Evolutionary conservation across 23 tunicate species (phyloP).

Genomic region (Botrylloides violaceus): DNA sequence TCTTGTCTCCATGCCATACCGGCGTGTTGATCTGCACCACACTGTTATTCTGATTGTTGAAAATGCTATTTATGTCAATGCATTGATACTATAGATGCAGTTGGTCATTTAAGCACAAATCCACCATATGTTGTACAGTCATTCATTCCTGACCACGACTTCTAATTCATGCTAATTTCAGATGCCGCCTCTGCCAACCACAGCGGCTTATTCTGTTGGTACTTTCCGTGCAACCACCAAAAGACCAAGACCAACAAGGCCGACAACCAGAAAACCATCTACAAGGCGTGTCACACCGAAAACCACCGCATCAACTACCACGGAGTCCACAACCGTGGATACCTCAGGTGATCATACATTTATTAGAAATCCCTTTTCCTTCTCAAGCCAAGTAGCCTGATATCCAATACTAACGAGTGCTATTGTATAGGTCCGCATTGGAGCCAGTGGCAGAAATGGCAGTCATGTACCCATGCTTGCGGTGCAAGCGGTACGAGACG

Average conservation of each 20-base stretch:
- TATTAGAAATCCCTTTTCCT: neutral
- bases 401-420: no score
- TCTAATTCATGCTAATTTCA: neutral
- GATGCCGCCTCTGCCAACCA: conserved; percentile 4
- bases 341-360: conserved; percentile 6
- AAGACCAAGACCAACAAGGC: conserved; percentile 19
- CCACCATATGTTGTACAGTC: neutral
- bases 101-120: no score
- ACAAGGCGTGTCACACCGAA: neutral
- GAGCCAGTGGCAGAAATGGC: conserved; percentile 25
- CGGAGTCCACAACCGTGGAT: conserved; percentile 5
- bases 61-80: no score
- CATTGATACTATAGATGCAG: no score
- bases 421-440: conserved; percentile 13
- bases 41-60: no score
- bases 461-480: conserved; percentile 14
- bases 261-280: conserved; percentile 10
- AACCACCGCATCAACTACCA: neutral
- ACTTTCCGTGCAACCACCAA: conserved; percentile 17
- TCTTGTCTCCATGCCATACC: no score
- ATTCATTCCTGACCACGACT: neutral
- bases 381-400: neutral
- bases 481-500: conserved; percentile 7
- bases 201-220: neutral
- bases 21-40: no score